Evolutionary conservation across 2,797 vertebrate species (phyloP), one percentile per base, ranked within the genome.

Genomic region (Cyprinodon diabolis): DNA sequence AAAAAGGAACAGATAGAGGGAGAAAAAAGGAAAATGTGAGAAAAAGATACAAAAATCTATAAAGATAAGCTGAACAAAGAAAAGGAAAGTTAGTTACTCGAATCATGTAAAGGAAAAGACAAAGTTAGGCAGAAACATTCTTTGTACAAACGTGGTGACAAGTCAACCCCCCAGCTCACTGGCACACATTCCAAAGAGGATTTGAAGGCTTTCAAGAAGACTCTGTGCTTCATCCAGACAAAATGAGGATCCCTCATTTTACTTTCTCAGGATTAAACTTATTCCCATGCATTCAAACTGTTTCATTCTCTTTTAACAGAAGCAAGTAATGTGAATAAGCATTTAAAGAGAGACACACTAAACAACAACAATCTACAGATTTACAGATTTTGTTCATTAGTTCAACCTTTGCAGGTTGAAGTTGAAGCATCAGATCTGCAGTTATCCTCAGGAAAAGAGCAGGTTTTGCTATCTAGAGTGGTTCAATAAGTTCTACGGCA

Each of bases 191-290:
- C 93, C 93, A 84, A 63, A 88, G 84, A 85, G 91, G 92, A 94
- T 94, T 93, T 94, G 51, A 89, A 89, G 81, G 87, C 85, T 87
- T 93, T 90, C 88, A 85, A 81, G 90, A 89, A 94, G 88, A 90
- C 89, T 92, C 89, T 72, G 76, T 74, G 85, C 82, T 91, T 87
- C 76, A 84, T 81, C 65, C 76, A 85, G 80, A 93, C 91, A 93
- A 92, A 93, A 83, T 83, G 84, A 77, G 65, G 82, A 87, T 81
- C 86, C 82, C 77, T 89, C 78, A 68, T 82, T 85, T 88, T 84
- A 83, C 69, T 62, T 69, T 43, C 76, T 30, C 43, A 9, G 21
- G 69, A 66, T 54, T 19, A 15, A 66, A 15, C 66, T 15, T 72
- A 51, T 15, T 47, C 67, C 21, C 30, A 6, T 30, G 47, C 49